A percentile compares a stretch with the other conserved stretches of the same genome.
These are phyloP conservation scores for Ylistrum balloti DNA, from an alignment of 1,140 invertebrate species.

Conservation along the genomic window DNA sequence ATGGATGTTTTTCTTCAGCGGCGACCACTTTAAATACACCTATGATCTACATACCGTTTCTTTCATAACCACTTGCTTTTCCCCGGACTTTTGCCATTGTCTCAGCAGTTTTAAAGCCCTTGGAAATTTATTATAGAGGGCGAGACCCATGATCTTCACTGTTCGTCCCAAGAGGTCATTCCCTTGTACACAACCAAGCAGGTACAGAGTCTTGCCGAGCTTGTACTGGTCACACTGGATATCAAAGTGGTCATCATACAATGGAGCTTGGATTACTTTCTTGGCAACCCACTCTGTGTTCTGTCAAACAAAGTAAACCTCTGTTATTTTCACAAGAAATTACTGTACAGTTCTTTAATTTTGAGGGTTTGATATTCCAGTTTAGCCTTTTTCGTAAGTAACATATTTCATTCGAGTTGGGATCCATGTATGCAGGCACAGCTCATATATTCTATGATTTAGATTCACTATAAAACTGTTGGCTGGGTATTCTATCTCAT, in stretches of 20 bases:
- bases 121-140: background rate
- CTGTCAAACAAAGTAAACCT: background rate
- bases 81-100: background rate
- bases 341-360: too few relatives aligned
- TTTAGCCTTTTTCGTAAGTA: too few relatives aligned
- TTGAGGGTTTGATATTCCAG: too few relatives aligned
- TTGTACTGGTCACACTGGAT: constrained; percentile 1
- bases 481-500: too few relatives aligned
- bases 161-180: background rate
- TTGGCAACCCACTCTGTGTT: background rate
- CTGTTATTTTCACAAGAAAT: too few relatives aligned
- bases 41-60: background rate
- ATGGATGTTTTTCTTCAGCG: too few relatives aligned
- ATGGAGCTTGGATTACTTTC: background rate
- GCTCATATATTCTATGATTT: too few relatives aligned
- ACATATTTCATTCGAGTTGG: too few relatives aligned
- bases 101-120: background rate
- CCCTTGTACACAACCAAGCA: background rate
- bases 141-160: background rate
- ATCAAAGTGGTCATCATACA: background rate
- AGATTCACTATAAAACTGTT: too few relatives aligned
- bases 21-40: too few relatives aligned
- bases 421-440: too few relatives aligned
- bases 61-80: background rate
- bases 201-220: background rate